Conservation (phyloP, 2,113 vertebrate genomes). For the Perca flavescens region DNA sequence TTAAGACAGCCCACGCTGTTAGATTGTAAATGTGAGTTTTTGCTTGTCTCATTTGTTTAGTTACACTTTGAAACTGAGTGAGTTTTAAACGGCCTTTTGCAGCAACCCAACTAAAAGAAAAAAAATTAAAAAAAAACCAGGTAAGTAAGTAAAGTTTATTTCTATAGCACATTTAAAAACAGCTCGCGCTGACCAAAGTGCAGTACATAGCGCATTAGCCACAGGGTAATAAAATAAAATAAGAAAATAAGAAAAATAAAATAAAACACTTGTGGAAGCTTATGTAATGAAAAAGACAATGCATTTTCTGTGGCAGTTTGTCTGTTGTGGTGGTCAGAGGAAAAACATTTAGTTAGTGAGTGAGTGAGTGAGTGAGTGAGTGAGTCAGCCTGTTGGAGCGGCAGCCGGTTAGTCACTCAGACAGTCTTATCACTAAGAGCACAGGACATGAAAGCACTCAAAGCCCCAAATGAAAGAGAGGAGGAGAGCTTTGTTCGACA, state of each 20-base stretch:
- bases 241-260: too few relatives aligned
- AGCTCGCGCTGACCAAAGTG: too few relatives aligned
- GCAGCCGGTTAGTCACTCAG: slow-evolving; percentile 59
- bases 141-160: too few relatives aligned
- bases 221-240: too few relatives aligned
- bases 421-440: slow-evolving; percentile 74
- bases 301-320: slow-evolving; percentile 39
- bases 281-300: neutral
- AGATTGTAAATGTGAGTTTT: too few relatives aligned
- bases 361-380: neutral
- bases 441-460: slow-evolving; percentile 76
- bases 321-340: slow-evolving; percentile 48
- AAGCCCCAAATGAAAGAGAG: slow-evolving; percentile 75
- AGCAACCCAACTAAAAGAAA: neutral
- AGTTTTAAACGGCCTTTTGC: slow-evolving; percentile 8
- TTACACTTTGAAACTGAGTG: neutral
- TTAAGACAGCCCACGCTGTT: too few relatives aligned
- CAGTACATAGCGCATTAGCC: too few relatives aligned
- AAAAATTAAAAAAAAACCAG: slow-evolving; percentile 23
- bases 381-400: slow-evolving; percentile 50
- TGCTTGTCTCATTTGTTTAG: too few relatives aligned
- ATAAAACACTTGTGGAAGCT: slow-evolving; percentile 16
- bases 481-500: slow-evolving; percentile 78
- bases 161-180: too few relatives aligned
- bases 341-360: slow-evolving; percentile 9